Percentiles rank a stretch among this genome's conserved stretches.
Conservation (phyloP, 2,797 vertebrate species). For the Halcyon smyrnensis region DNA sequence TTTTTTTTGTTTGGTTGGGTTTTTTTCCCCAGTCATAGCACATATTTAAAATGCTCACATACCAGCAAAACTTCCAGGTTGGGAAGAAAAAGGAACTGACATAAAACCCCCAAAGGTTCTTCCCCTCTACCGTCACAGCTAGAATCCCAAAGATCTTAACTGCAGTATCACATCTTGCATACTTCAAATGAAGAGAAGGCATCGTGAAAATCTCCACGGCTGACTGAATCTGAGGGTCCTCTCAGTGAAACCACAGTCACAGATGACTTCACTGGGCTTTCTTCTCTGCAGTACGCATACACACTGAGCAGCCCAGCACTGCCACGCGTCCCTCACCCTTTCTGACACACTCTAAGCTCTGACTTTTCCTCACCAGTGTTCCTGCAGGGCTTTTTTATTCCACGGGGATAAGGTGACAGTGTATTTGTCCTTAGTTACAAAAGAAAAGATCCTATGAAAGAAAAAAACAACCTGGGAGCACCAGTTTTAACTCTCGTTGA, state of each 20-base stretch:
- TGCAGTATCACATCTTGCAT: background rate
- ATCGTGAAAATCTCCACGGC: background rate
- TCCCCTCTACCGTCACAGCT: background rate
- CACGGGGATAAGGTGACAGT: background rate
- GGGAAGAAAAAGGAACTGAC: background rate
- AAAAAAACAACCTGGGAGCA: background rate
- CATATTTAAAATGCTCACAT: background rate
- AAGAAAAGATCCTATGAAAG: background rate
- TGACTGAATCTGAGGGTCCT: background rate
- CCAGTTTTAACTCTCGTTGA: background rate
- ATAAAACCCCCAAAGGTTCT: background rate
- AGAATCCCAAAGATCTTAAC: background rate
- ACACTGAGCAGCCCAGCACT: background rate
- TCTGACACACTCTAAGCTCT: background rate
- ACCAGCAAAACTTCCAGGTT: background rate
- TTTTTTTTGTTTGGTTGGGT: background rate
- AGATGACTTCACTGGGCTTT: background rate
- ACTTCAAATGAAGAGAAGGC: background rate
- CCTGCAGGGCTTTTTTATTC: background rate
- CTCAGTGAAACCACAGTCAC: background rate
- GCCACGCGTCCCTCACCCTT: background rate
- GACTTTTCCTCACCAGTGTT: background rate
- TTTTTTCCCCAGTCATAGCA: background rate
- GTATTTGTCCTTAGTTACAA: background rate
- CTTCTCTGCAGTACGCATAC: background rate